Evolutionary conservation across 2,888 invertebrate species (phyloP).

Genomic region (Meiosimyza decipiens): DNA sequence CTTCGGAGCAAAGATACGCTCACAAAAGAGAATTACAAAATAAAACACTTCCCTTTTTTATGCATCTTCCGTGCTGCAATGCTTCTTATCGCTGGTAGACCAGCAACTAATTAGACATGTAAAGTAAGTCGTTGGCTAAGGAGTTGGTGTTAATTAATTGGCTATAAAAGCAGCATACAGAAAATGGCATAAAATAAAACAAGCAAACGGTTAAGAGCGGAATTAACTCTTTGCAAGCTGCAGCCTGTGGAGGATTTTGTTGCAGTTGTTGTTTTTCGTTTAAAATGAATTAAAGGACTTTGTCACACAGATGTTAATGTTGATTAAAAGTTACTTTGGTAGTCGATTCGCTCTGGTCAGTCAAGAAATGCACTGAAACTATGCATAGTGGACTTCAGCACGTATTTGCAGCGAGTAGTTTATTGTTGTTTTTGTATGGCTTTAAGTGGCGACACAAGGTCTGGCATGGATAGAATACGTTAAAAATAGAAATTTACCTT

Average conservation of each 20-base stretch:
- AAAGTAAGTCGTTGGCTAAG: constrained; percentile 53
- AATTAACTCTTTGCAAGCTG: not conserved
- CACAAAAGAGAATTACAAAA: no score
- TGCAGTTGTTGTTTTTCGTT: constrained; percentile 49
- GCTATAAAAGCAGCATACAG: constrained; percentile 25
- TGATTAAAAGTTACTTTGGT: not conserved
- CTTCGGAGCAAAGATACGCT: no score
- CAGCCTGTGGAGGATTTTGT: not conserved
- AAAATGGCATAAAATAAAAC: not conserved
- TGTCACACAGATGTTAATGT: constrained; percentile 10
- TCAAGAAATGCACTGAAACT: not conserved
- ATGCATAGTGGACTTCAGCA: not conserved
- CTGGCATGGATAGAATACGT: not conserved
- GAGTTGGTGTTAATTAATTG: constrained; percentile 52
- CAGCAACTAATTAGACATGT: constrained; percentile 55
- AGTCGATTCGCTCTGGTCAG: no score
- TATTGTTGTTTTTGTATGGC: not conserved
- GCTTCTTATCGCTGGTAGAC: constrained; percentile 36
- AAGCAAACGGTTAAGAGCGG: not conserved
- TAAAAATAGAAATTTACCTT: no score
- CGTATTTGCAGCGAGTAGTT: not conserved
- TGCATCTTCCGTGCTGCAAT: not conserved
- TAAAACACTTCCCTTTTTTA: not conserved
- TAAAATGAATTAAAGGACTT: not conserved
- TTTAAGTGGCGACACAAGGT: not conserved